phyloP scores from a whole-genome alignment of 2,113 vertebrate species.

The Porphyrio hochstetteri region DNA sequence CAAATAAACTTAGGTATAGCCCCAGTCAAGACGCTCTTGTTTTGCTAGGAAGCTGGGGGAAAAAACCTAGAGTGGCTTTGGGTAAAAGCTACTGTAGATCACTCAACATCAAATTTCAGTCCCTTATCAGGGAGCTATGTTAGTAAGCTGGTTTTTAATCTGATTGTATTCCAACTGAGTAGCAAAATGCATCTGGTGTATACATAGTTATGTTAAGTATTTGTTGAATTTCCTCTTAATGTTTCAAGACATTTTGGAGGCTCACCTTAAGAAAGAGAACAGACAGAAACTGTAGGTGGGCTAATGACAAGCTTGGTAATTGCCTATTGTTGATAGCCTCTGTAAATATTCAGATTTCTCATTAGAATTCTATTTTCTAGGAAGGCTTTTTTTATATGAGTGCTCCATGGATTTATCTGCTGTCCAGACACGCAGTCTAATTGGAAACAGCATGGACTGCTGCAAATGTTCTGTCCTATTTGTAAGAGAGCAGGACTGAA shows the following conservation, averaged over 20 bases:
- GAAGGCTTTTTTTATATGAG: not conserved
- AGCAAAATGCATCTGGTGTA: not conserved
- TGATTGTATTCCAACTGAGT: not conserved
- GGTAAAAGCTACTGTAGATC: not conserved
- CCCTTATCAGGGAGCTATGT: not conserved
- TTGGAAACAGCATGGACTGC: conserved; percentile 68
- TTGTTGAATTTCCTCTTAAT: not conserved
- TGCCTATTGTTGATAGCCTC: not conserved
- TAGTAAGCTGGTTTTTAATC: not conserved
- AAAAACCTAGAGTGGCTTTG: not conserved
- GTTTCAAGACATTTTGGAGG: not conserved
- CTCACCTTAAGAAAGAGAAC: not conserved
- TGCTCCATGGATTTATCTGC: conserved; percentile 18
- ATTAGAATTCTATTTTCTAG: conserved; percentile 8
- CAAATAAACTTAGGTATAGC: not conserved
- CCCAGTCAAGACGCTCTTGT: not conserved
- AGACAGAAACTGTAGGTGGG: not conserved
- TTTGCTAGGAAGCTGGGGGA: not conserved
- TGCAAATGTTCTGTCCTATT: conserved; percentile 56
- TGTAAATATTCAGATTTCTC: not conserved
- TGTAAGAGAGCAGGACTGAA: conserved; percentile 26
- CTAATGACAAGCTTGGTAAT: not conserved
- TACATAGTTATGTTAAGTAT: not conserved
- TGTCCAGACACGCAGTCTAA: conserved; percentile 53
- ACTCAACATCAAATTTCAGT: not conserved